Base-by-base conservation (phyloP, 2,113 vertebrate species). In the Aplodontia rufa region DNA sequence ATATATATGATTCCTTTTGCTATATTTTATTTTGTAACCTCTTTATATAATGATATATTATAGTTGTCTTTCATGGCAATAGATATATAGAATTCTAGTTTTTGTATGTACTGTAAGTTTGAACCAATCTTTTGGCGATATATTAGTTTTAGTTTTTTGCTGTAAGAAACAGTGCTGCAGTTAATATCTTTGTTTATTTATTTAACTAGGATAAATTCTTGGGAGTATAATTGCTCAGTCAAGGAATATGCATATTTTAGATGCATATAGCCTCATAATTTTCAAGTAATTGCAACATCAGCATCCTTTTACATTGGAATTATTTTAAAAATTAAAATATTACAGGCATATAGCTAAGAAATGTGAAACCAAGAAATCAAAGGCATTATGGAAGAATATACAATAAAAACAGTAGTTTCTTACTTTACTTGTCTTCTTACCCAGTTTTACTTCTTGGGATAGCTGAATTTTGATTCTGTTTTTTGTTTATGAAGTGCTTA, bases 181-280 rank as follows among this genome's bases (percentile, higher is more conserved):
- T 91, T 72, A 74, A 58, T 45, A 69, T 80, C 81, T 22, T 24
- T 69, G 13, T 47, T 14, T 32, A n/a, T n/a, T 64, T 72, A 62
- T 49, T 51, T 90, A 79, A 79, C n/a, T n/a, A n/a, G n/a, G n/a
- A n/a, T 82, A 60, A 91, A 74, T 91, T 83, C 17, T 19, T 84
- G 69, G 17, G 42, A 84, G 9, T 26, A 42, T n/a, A 75, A 66
- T 84, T 84, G 24, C 49, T 32, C 37, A 60, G 30, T 74, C 26
- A 75, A 60, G n/a, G 24, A 19, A 4, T 72, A 62, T 75, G n/a
- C 45, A 75, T 84, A 64, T 42, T 75, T 76, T 83, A 74, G 45
- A 28, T 53, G 12, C 35, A 35, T 92, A 53, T 74, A 64, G 13
- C 26, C 28, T 51, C 32, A 6, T 71, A 42, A 19, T 84, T 75